A percentile compares a stretch with the other conserved stretches of the same genome.
Conservation (phyloP, 1,140 invertebrate species). For the Macrosteles quadrilineatus region DNA sequence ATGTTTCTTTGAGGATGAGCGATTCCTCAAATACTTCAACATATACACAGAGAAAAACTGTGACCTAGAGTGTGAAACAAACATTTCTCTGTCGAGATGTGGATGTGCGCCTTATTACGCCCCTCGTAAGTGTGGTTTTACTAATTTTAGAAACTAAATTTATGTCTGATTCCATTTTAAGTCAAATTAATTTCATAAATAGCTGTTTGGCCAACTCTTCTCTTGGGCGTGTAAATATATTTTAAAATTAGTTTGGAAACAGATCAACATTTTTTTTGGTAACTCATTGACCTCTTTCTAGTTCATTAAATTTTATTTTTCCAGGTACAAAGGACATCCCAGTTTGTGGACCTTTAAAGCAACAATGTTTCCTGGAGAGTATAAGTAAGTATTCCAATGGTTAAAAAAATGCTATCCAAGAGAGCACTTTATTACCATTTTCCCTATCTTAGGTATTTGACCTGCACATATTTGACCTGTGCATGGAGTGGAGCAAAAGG, state of each 20-base stretch:
- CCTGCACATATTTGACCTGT: too few relatives aligned
- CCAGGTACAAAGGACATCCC: slow-evolving; percentile 49
- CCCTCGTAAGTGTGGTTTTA: slow-evolving; percentile 23
- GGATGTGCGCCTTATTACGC: slow-evolving; percentile 60
- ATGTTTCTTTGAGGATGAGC: slow-evolving; percentile 63
- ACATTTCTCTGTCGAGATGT: slow-evolving; percentile 59
- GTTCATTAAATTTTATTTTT: slow-evolving; percentile 43
- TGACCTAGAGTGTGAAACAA: slow-evolving; percentile 48
- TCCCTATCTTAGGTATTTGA: too few relatives aligned
- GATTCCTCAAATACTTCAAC: slow-evolving; percentile 61
- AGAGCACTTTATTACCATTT: too few relatives aligned
- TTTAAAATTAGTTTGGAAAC: too few relatives aligned
- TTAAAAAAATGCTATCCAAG: too few relatives aligned
- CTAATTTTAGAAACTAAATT: slow-evolving; percentile 7
- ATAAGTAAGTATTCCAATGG: slow-evolving; percentile 29
- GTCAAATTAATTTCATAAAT: too few relatives aligned
- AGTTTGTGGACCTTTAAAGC: slow-evolving; percentile 50
- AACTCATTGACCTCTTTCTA: too few relatives aligned
- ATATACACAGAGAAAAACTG: slow-evolving; percentile 50
- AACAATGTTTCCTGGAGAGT: background rate
- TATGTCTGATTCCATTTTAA: too few relatives aligned
- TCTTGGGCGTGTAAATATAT: too few relatives aligned
- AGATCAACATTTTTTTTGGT: too few relatives aligned
- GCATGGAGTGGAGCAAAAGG: too few relatives aligned
- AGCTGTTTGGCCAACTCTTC: too few relatives aligned